Evolutionary conservation across 2,113 vertebrate genomes (phyloP).

Genomic region (Saccopteryx leptura): DNA sequence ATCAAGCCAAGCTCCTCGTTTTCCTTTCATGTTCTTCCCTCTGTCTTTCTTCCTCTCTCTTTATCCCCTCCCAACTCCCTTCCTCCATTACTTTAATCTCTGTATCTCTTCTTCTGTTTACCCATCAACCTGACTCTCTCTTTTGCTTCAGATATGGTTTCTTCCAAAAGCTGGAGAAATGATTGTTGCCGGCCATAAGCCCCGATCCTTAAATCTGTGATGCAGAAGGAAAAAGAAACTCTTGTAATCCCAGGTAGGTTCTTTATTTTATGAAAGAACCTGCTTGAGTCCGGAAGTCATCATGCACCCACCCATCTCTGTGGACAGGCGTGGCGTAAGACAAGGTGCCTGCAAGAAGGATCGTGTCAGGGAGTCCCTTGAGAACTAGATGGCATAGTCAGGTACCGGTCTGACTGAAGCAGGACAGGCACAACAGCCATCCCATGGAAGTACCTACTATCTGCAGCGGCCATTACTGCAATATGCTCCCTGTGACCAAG

Average conservation of each 20-base stretch:
- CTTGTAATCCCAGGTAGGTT: not conserved
- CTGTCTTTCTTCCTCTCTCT: not conserved
- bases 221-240: not conserved
- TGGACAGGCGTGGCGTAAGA: not conserved
- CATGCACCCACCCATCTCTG: not conserved
- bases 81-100: not conserved
- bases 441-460: not conserved
- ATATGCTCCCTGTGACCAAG: not conserved
- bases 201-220: not conserved
- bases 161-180: not conserved
- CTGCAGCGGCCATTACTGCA: accelerated
- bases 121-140: not conserved
- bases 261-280: not conserved
- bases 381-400: not conserved
- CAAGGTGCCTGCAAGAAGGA: not conserved
- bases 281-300: not conserved
- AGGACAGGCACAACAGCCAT: not conserved
- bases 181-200: not conserved
- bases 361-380: too few species aligned
- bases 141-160: not conserved
- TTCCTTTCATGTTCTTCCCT: not conserved
- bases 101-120: not conserved
- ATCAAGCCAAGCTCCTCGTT: not conserved
- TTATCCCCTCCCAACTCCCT: not conserved
- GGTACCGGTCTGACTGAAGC: not conserved